Base-by-base conservation (phyloP, 2,888 invertebrate species). In the Parnassius glacialis region DNA sequence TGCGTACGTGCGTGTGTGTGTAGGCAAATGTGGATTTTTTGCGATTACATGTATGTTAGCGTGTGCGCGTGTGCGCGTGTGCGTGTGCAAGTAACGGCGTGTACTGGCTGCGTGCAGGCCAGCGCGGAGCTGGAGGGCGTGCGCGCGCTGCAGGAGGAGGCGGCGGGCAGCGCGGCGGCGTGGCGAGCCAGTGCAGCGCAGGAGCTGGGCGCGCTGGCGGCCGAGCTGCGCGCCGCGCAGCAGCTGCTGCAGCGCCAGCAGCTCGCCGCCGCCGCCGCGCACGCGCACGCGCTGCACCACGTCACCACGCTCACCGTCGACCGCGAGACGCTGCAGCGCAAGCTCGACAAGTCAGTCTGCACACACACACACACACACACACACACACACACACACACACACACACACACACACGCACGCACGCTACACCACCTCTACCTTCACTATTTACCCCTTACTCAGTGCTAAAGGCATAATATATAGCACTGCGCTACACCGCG, bases 141-240 rank as follows among this genome's bases (percentile, higher is more conserved):
- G 12, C 85, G 88, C 0, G 90, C 92, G 1, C 74, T 94, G 51
- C 90, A 91, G 79, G 89, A 90, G 73, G 92, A 92, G 78, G 90
- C 91, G 9, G 78, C 90, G 2, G 77, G 83, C n/a, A 61, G 79
- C 64, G 89, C 89, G 87, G 83, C 79, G 48, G 62, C 72, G 43
- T 81, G 80, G 68, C 82, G 88, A 13, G 74, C 70, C 2, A 72
- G 66, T 51, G 59, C 69, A 50, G 67, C 61, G 11, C 63, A 58
- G 41, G 73, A 71, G 62, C 70, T 82, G 67, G 52, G 62, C 1
- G 68, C 62, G 64, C 77, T 84, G 61, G 70, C 68, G 53, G 70
- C 41, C 3, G 73, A 68, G 7, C 74, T 81, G 57, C 64, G 34
- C 1, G 65, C 62, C 3, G 75, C 77, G 20, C 68, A 67, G 12